Percentiles rank a stretch among this genome's conserved stretches.
Evolutionary conservation across 1,140 invertebrate species (phyloP).

Genomic region (Eueides isabella): DNA sequence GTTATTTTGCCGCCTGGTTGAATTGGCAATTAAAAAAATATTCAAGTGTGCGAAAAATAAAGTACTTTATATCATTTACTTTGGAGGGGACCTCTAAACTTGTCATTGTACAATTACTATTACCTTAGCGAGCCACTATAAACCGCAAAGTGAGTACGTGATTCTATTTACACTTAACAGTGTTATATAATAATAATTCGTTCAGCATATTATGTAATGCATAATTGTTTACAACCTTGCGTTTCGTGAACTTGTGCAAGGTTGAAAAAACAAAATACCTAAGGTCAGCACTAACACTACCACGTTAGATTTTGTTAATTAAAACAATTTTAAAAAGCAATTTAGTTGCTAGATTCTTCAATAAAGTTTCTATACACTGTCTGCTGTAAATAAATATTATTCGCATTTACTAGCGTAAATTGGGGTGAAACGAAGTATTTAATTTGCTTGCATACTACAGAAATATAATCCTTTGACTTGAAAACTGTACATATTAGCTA

Average conservation of each 20-base stretch:
- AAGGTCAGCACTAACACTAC: background rate
- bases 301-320: background rate
- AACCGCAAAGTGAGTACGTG: constrained; percentile 8
- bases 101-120: background rate
- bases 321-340: background rate
- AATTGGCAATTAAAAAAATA: background rate
- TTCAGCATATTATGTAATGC: constrained; percentile 12
- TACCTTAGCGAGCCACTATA: background rate
- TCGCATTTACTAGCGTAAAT: no score
- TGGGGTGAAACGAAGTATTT: no score
- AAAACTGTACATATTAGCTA: no score
- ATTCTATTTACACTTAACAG: constrained; percentile 11
- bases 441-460: no score
- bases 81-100: background rate
- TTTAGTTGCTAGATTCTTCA: background rate
- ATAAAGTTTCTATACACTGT: no score
- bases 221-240: constrained; percentile 18
- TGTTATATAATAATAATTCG: constrained; percentile 11
- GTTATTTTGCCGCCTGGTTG: background rate
- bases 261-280: constrained; percentile 8
- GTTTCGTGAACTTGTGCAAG: constrained; percentile 21
- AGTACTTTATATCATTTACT: background rate
- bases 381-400: no score
- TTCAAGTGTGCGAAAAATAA: background rate
- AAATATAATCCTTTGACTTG: no score